Evolutionary conservation across 2,888 invertebrate genomes (phyloP).

Genomic region (Mesodorylaimus sp.): DNA sequence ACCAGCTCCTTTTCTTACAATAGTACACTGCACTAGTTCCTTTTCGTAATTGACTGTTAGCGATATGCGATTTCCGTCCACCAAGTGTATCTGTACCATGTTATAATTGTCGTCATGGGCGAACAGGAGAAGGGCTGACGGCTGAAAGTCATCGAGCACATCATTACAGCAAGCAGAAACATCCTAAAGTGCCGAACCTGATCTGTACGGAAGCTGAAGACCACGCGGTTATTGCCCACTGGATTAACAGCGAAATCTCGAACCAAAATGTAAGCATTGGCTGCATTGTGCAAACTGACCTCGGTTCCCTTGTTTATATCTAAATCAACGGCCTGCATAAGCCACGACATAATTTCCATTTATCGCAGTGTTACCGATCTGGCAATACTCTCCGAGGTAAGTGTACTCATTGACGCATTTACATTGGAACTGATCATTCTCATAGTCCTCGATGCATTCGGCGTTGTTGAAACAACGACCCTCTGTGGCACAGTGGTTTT

Average conservation of each 20-base stretch:
- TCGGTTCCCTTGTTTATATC: slow-evolving; percentile 3
- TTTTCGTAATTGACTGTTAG: slow-evolving; percentile 3
- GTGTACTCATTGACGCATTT: not conserved
- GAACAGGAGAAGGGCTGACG: not conserved
- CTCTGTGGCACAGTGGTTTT: not conserved
- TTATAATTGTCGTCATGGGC: slow-evolving; percentile 1
- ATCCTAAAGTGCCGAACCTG: not conserved
- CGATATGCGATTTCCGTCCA: not conserved
- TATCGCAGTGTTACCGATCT: not conserved
- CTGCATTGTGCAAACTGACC: not conserved
- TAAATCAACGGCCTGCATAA: not conserved
- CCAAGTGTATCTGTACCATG: not conserved
- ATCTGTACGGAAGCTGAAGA: slow-evolving; percentile 3
- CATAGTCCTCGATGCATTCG: not conserved
- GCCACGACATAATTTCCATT: no score
- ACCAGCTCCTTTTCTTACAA: not conserved
- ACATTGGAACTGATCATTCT: not conserved
- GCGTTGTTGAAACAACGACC: not conserved
- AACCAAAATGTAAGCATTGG: not conserved
- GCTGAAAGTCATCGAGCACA: not conserved
- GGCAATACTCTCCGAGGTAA: not conserved
- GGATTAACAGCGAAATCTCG: not conserved
- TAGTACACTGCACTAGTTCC: not conserved
- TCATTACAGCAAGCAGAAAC: not conserved
- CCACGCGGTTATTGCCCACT: not conserved